Evolutionary conservation across 2,888 invertebrate genomes (phyloP).

Genomic region (Amphimallon solstitiale): DNA sequence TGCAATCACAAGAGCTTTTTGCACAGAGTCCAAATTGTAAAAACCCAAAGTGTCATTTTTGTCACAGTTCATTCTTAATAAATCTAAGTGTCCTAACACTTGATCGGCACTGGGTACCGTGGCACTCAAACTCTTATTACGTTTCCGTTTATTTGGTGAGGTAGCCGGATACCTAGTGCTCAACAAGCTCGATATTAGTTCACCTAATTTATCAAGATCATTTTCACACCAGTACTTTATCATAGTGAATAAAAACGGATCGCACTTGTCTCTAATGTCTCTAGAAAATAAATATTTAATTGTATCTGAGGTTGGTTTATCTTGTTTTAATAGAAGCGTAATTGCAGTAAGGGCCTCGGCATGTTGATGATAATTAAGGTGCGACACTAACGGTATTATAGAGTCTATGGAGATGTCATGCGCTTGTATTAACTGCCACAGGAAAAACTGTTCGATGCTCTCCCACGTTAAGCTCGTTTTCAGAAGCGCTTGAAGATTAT

Average conservation of each 20-base stretch:
- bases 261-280: constrained; percentile 70
- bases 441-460: constrained; percentile 95
- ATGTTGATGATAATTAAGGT: constrained; percentile 84
- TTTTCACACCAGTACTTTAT: constrained; percentile 91
- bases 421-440: constrained; percentile 95
- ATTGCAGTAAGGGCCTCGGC: constrained; percentile 93
- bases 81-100: constrained; percentile 92
- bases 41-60: constrained; percentile 77
- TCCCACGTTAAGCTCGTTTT: constrained; percentile 93
- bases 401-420: constrained; percentile 95
- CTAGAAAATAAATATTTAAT: constrained; percentile 85
- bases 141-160: constrained; percentile 90
- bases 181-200: constrained; percentile 80
- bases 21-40: constrained; percentile 90
- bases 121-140: constrained; percentile 74
- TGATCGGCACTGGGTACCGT: constrained; percentile 84
- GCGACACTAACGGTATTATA: constrained; percentile 81
- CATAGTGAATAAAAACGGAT: constrained; percentile 90
- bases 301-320: constrained; percentile 87
- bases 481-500: constrained; percentile 78
- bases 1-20: constrained; percentile 88
- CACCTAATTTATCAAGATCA: constrained; percentile 88
- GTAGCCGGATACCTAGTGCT: constrained; percentile 87
- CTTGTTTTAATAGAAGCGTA: constrained; percentile 89
- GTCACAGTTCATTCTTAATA: constrained; percentile 81